Evolutionary conservation across 2,113 vertebrate genomes (phyloP), one percentile per base, ranked within the genome.

Genomic region (Corythornis madagascariensis): DNA sequence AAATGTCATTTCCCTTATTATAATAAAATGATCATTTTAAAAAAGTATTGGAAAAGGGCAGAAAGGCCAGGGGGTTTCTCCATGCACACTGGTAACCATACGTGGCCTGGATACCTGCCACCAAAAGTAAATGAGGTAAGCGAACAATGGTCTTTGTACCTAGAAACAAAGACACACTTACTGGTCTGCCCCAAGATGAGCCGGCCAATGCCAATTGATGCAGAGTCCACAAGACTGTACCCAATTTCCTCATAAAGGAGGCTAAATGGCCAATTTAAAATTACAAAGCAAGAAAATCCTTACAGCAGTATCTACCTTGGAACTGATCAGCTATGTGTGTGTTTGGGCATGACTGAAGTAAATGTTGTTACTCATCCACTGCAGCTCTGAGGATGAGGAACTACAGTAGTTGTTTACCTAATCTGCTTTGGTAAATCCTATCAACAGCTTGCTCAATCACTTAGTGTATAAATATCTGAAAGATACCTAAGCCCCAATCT

Each of bases 1-100:
- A 89, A 95, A 96, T 94, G 87, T 80, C 89, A 92, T 43, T 80
- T 28, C 24, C 60, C 72, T 86, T 53, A 25, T 83, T 78, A 83
- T 28, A 83, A 72, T 67, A 12, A 74, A 61, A 63, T 4, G 4
- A 57, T 45, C 14, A 4, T 42, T 63, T 86, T 29, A 25, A 25
- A 9, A 48, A 12, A 76, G 57, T 28, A 31, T 10, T 42, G 74
- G 13, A 2, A 67, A 83, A 90, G 71, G 89, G 60, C 91, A 91
- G 78, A 16, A 83, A 83, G 43, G 63, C 19, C 66, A 38, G 77
- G 82, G 26, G 74, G 67, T 31, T 52, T 47, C 71, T 85, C 53
- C 0, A 0, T 2, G 55, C 2, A 5, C 10, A 20, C 31, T 0
- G 19, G 5, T 22, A 64, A 31, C 45, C 19, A 1, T 9, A 38